Base-by-base conservation (phyloP, 2,113 vertebrate species). In the Prionailurus viverrinus region DNA sequence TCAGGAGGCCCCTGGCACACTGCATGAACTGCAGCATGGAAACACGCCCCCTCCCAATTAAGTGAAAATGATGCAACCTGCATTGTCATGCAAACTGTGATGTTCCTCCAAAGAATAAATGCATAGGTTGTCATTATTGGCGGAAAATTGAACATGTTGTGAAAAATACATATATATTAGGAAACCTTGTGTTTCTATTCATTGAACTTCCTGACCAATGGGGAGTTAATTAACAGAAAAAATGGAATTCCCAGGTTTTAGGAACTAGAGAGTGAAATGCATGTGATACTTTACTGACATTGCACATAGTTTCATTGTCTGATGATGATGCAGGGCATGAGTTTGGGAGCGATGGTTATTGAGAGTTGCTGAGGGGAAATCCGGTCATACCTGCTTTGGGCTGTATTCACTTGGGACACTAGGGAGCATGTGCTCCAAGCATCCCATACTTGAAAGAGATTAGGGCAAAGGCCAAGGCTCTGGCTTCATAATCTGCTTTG, bases 371-470 rank as follows among this genome's bases (percentile, higher is more conserved):
- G 41, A 33, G 39, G 39, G 61, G 10, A 33, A 87, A 41, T 79
- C 63, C 33, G 29, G 36, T 68, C 41, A 2, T 23, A 16, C 10
- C 55, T 63, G 41, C 45, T 11, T 63, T 13, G 53, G 7, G 53
- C 53, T 55, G 3, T 66, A 6, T 21, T 5, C 3, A 2, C 10
- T 11, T 23, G 11, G 66, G 36, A 39, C 8, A 19, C 21, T 12
- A 39, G 15, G 76, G 8, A 69, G 7, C 27, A 1, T 0, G 4
- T 33, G 15, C 3, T 29, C 36, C 12, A 8, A 53, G n/a, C 9
- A 41, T 36, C 41, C 7, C n/a, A 55, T 21, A 39, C 33, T 51
- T 68, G 55, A 68, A 58, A 41, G 33, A 25, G 31, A 31, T 45
- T 55, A 61, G 33, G 48, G 41, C 18, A 58, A 31, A 73, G 11